Evolutionary conservation across 2,888 invertebrate genomes (phyloP).

Genomic region (Selenia dentaria): DNA sequence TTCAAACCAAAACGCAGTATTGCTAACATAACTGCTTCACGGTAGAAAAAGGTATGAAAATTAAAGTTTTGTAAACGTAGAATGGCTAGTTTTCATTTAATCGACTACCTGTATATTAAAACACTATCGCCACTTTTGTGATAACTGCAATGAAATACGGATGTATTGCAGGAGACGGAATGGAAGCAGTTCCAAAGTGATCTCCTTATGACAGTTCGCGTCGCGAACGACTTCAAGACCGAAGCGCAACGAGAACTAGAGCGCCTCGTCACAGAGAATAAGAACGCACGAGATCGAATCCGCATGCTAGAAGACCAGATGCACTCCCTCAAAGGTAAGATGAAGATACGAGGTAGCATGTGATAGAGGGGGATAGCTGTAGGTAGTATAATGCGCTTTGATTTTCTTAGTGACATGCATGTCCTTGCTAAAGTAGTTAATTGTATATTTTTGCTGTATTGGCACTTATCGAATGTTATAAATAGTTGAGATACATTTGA

Average conservation of each 20-base stretch:
- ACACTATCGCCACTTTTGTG: neutral
- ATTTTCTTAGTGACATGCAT: constrained; percentile 14
- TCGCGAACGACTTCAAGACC: constrained; percentile 98
- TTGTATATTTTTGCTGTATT: constrained; percentile 2
- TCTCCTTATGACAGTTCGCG: constrained; percentile 95
- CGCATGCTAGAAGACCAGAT: constrained; percentile 91
- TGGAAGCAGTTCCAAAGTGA: constrained; percentile 98
- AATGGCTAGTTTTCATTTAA: too few species aligned
- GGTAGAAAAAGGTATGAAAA: too few species aligned
- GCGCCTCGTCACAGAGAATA: constrained; percentile 92
- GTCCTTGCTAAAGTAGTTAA: constrained; percentile 1
- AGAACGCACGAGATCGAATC: constrained; percentile 90
- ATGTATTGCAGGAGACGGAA: constrained; percentile 87
- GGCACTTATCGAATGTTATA: neutral
- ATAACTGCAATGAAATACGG: too few species aligned
- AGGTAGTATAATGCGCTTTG: constrained; percentile 18
- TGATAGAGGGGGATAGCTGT: constrained; percentile 3
- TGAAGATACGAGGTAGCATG: neutral
- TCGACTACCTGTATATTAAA: too few species aligned
- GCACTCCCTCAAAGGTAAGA: constrained; percentile 90
- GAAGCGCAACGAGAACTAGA: constrained; percentile 95
- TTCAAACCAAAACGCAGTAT: too few species aligned
- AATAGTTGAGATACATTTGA: neutral
- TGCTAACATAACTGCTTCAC: too few species aligned
- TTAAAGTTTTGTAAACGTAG: too few species aligned